These are phyloP conservation scores for Malurus elegans DNA, from an alignment of 2,113 vertebrate genomes.

Conservation along the genomic window DNA sequence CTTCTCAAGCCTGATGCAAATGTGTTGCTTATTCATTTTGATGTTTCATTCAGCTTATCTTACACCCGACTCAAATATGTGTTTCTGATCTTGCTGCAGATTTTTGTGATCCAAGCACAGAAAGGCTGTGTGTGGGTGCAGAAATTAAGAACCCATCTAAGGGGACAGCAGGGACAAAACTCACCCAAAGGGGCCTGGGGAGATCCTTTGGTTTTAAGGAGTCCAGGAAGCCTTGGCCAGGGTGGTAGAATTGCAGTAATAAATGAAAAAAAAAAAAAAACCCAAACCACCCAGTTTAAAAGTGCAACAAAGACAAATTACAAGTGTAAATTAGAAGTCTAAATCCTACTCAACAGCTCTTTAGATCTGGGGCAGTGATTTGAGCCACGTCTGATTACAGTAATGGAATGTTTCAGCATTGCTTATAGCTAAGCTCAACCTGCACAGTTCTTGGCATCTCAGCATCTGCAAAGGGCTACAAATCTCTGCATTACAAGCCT, in stretches of 20 bases:
- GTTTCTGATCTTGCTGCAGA: neutral
- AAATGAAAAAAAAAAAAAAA: neutral
- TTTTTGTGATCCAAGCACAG: neutral
- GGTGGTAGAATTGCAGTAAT: neutral
- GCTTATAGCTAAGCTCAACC: neutral
- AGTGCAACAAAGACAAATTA: neutral
- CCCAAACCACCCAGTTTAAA: neutral
- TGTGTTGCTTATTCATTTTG: neutral
- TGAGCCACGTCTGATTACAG: neutral
- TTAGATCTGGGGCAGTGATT: neutral
- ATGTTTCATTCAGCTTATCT: neutral
- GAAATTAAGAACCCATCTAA: accelerated
- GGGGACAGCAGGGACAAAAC: neutral
- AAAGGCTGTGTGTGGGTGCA: neutral
- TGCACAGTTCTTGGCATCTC: neutral
- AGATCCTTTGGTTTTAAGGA: neutral
- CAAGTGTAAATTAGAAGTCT: neutral
- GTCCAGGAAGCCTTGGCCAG: accelerated
- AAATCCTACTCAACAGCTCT: neutral
- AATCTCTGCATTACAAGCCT: neutral
- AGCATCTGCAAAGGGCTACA: neutral
- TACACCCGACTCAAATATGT: neutral
- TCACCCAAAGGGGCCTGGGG: neutral
- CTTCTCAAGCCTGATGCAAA: neutral
- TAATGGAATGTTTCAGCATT: neutral